Base-by-base conservation (phyloP, 30 jellyfish, hydroid and myxozoan species). In the Sanderia malayensis region DNA sequence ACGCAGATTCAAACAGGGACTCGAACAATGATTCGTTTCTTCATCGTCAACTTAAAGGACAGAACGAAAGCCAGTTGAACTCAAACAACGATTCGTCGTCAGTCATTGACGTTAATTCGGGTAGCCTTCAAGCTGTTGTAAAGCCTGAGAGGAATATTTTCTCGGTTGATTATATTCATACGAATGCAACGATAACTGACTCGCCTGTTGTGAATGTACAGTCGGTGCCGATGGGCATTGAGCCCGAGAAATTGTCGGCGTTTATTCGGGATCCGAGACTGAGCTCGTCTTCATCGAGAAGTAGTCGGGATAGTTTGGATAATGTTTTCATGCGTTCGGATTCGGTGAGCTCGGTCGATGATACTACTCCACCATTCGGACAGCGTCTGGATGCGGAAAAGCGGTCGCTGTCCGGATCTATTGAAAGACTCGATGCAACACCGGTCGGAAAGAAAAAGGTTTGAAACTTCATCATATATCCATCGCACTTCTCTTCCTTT, bases 321-420 rank as follows among this genome's bases (percentile, higher is more conserved):
- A 31, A 46, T 71, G 61, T 61, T 18, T 73, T 82, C 22, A 31
- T 53, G 29, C 53, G 86, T 31, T 82, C 94, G 49, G 94, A 82
- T 47, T 82, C 94, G 21, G 94, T 82, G 6, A 62, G 94, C 66
- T 82, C 94, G 4, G 41, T 82, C 8, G 94, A 82, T 26, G 94
- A 82, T 46, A 44, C 41, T 21, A 0, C 47, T 61, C n/a, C n/a
- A n/a, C n/a, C n/a, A n/a, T n/a, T n/a, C n/a, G 53, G 24, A 24
- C 75, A 15, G 70, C 58, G 76, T 27, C 65, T 33, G 61, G 68
- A 49, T n/a, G 3, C 62, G 55, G 89, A 78, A 11, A 37, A 69
- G 28, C 31, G 70, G 63, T 55, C 62, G 4, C n/a, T 49, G 11
- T 49, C 64, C 18, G 64, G 64, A 4, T 49, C 41, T 13, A 25